Evolutionary conservation across 2,797 vertebrate species (phyloP), one percentile per base, ranked within the genome.

Genomic region (Steatocranus sp.): DNA sequence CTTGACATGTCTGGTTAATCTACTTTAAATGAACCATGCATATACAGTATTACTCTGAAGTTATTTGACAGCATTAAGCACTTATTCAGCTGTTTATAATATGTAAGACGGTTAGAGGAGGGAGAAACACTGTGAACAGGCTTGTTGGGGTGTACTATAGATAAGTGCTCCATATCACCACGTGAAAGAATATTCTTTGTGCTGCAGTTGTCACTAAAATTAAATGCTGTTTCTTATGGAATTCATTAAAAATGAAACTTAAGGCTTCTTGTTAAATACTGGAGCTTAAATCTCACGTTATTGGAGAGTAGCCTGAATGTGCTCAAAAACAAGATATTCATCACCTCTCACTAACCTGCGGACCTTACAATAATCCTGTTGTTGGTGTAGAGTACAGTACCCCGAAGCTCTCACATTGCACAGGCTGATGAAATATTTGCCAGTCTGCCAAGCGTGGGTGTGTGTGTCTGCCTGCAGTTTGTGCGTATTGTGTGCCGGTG

Each of bases 371-470:
- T 86, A 77, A 83, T 85, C 82, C 56, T 76, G 20, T 76, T 83
- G 83, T 85, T 89, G n/a, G 3, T 85, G 81, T 75, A 12, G 81
- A 79, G 76, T 81, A 81, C 81, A 83, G 77, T 63, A 74, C 58
- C 83, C 83, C 27, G 30, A 83, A 87, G 88, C 77, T 63, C 76
- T 88, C 54, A 78, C 73, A 74, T 87, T 89, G 79, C 89, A 90
- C 82, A 30, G 49, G 20, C 43, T 91, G 89, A 91, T 91, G 84
- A 82, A 92, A 92, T 92, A 85, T 91, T 89, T 91, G 87, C 88
- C 87, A 78, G 75, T 82, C 80, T 85, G 85, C 82, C 79, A 83
- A 81, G 14, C 61, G 68, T 74, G 83, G 17, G 53, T 79, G 66
- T 74, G 46, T 80, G 76, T 70, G 63, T 68, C 11, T 61, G 70